Conservation (phyloP, 2,113 vertebrate species). For the Chamaea fasciata region DNA sequence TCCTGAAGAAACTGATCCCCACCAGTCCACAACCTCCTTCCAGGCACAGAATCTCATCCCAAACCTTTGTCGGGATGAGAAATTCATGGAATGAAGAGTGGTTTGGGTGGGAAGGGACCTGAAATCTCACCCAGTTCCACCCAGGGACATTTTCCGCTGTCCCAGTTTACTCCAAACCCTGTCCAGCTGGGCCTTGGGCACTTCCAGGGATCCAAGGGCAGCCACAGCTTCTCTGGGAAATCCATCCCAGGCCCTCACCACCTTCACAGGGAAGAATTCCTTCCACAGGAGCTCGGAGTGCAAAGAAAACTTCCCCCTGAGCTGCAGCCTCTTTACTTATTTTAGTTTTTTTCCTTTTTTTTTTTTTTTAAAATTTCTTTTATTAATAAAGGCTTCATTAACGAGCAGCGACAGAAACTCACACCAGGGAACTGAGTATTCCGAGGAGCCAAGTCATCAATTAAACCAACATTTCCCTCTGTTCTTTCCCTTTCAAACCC, state of each 20-base stretch:
- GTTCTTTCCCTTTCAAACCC: slow-evolving; percentile 38
- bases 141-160: fast-evolving
- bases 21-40: fast-evolving
- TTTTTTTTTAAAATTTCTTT: background rate
- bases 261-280: background rate
- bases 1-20: background rate
- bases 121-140: background rate
- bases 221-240: background rate
- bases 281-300: fast-evolving
- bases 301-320: background rate
- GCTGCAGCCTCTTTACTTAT: background rate
- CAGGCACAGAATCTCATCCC: background rate
- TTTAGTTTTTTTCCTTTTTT: background rate
- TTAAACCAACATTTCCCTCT: background rate
- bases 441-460: slow-evolving; percentile 4
- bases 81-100: background rate
- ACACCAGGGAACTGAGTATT: background rate
- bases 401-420: background rate
- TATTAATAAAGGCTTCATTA: slow-evolving; percentile 33
- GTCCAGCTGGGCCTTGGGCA: background rate
- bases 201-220: background rate
- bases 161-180: background rate
- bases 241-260: background rate
- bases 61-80: background rate
- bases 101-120: background rate